phyloP scores from a whole-genome alignment of 2,797 vertebrate species.

The Pampus argenteus region DNA sequence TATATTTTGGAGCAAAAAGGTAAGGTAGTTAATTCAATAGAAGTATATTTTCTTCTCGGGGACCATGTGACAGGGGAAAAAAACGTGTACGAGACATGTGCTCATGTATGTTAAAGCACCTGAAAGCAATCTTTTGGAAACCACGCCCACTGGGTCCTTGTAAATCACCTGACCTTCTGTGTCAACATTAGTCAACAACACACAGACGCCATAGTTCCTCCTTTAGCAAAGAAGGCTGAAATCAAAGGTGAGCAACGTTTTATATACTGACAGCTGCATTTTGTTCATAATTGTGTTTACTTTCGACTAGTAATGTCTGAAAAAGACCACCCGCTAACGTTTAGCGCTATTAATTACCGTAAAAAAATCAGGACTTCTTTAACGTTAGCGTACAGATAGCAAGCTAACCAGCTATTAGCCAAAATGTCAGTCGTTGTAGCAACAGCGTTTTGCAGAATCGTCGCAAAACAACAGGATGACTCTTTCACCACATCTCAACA shows the following conservation, averaged over 20 bases:
- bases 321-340: neutral
- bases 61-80: neutral
- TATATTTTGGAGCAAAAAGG: neutral
- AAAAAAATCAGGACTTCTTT: neutral
- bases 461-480: slow-evolving; percentile 26
- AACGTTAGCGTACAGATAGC: neutral
- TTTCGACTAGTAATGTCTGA: accelerated
- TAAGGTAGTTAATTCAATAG: neutral
- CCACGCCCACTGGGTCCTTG: slow-evolving; percentile 53
- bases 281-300: accelerated
- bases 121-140: slow-evolving; percentile 13
- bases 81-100: neutral
- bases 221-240: slow-evolving; percentile 50
- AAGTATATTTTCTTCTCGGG: neutral
- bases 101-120: neutral
- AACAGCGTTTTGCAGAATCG: neutral
- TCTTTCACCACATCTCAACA: neutral
- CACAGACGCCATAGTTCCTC: slow-evolving; percentile 73
- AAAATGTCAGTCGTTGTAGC: slow-evolving; percentile 1
- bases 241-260: slow-evolving; percentile 75
- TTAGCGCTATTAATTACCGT: neutral
- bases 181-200: slow-evolving; percentile 67
- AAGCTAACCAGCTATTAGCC: slow-evolving; percentile 30
- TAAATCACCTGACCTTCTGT: slow-evolving; percentile 71
- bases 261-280: neutral